phyloP scores from a whole-genome alignment of 2,113 vertebrate genomes.

The Vireo altiloquus region DNA sequence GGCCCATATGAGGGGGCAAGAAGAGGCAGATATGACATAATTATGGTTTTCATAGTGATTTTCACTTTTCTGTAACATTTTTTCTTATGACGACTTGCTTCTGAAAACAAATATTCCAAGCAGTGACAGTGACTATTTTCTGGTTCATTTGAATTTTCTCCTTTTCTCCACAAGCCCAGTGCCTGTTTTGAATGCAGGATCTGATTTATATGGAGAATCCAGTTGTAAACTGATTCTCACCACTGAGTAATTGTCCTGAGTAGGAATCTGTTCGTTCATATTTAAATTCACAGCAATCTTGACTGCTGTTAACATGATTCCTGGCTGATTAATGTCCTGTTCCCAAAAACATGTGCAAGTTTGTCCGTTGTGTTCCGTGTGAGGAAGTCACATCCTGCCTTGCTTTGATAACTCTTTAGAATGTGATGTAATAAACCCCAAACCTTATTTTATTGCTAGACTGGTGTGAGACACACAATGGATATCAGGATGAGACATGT shows the following conservation, averaged over 20 bases:
- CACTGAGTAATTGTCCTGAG: not conserved
- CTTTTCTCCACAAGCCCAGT: not conserved
- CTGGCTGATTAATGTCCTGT: slow-evolving; percentile 9
- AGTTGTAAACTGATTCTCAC: not conserved
- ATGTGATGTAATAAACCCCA: not conserved
- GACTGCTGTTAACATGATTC: slow-evolving; percentile 22
- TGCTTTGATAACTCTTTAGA: slow-evolving; percentile 37
- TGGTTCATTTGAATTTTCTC: not conserved
- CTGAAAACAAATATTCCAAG: not conserved
- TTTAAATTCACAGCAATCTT: not conserved
- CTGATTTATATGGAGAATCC: not conserved
- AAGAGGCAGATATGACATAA: not conserved
- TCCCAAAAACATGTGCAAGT: not conserved
- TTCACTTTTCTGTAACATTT: not conserved
- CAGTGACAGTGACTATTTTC: not conserved
- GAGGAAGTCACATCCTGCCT: slow-evolving; percentile 32
- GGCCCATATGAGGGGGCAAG: not conserved
- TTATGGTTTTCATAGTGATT: not conserved
- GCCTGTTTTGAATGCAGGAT: not conserved
- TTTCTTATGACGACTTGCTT: not conserved
- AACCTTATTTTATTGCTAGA: slow-evolving; percentile 18
- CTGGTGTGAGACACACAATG: not conserved
- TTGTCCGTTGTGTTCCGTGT: not conserved
- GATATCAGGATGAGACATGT: slow-evolving; percentile 12
- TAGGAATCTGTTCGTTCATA: not conserved